phyloP scores from a whole-genome alignment of 2,888 invertebrate genomes.

The Lysandra bellargus region DNA sequence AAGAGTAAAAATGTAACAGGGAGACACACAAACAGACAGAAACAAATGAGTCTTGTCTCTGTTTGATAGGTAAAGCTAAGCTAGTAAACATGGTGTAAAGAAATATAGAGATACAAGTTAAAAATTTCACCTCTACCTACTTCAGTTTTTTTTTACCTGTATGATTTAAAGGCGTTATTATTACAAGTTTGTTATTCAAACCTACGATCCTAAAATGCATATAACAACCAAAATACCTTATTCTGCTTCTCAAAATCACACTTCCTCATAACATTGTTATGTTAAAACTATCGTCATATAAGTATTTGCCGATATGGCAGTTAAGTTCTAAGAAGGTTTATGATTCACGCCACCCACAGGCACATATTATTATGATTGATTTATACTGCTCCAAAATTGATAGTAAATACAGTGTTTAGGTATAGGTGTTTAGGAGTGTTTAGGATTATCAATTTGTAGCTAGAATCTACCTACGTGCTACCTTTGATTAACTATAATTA shows the following conservation, averaged over 20 bases:
- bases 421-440: too few relatives aligned
- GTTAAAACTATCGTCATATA: not conserved
- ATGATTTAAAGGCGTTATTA: too few relatives aligned
- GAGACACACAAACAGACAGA: too few relatives aligned
- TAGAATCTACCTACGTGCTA: not conserved
- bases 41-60: too few relatives aligned
- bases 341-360: not conserved
- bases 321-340: not conserved
- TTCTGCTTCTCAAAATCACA: not conserved
- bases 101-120: too few relatives aligned
- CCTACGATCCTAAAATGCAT: not conserved
- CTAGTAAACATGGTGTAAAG: too few relatives aligned
- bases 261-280: slow-evolving; percentile 11
- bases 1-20: too few relatives aligned
- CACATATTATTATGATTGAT: not conserved
- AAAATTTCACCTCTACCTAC: too few relatives aligned
- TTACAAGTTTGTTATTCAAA: too few relatives aligned
- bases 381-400: slow-evolving; percentile 9
- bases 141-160: too few relatives aligned
- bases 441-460: slow-evolving; percentile 9
- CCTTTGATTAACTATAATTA: not conserved
- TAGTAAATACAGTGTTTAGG: slow-evolving; percentile 18
- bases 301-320: not conserved
- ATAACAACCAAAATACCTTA: not conserved
- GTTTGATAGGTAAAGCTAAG: too few relatives aligned